Evolutionary conservation across 2,888 invertebrate species (phyloP).

Genomic region (Tenthredo notha): DNA sequence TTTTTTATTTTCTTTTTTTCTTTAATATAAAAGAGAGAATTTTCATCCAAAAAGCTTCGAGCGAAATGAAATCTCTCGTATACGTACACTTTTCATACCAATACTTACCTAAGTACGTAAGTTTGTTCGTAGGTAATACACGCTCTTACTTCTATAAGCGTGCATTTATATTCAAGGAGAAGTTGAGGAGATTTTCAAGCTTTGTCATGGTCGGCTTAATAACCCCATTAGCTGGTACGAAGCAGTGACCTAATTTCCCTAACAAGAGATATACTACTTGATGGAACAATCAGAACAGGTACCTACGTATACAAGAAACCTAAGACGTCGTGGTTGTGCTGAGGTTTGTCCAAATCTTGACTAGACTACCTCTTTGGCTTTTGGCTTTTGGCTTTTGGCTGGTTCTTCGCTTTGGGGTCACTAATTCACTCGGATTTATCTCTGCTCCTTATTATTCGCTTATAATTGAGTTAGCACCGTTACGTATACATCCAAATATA

Average conservation of each 20-base stretch:
- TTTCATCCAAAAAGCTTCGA: background rate
- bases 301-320: conserved; percentile 30
- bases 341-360: conserved; percentile 18
- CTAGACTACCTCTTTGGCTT: background rate
- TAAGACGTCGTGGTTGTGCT: background rate
- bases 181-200: conserved; percentile 8
- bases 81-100: background rate
- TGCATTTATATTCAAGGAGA: conserved; percentile 1
- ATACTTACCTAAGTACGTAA: background rate
- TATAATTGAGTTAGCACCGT: background rate
- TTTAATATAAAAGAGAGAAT: background rate
- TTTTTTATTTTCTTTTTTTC: too few species aligned
- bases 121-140: background rate
- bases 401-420: background rate
- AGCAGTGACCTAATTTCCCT: conserved; percentile 15
- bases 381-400: background rate
- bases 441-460: background rate
- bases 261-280: conserved; percentile 29
- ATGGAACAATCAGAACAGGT: conserved; percentile 32
- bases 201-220: conserved; percentile 28
- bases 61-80: background rate
- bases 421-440: background rate
- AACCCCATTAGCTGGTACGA: conserved; percentile 19
- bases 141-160: background rate
- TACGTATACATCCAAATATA: background rate